These are phyloP conservation scores for Selenia dentaria DNA, from an alignment of 2,888 invertebrate species.

Conservation along the genomic window DNA sequence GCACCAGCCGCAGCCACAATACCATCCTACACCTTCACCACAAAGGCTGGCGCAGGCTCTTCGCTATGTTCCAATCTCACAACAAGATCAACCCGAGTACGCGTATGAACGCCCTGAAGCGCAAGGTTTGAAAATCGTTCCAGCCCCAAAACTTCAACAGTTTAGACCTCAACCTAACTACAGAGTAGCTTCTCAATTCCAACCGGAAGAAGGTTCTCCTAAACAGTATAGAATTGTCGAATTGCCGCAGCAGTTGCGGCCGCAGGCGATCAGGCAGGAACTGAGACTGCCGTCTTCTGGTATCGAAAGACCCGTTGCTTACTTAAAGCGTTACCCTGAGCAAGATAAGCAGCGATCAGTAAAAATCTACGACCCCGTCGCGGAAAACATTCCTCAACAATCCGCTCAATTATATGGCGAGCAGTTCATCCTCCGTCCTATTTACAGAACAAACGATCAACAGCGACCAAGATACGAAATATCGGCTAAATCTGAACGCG, in stretches of 20 bases:
- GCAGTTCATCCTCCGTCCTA: conserved; percentile 68
- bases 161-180: conserved; percentile 52
- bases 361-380: conserved; percentile 63
- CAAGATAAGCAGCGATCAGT: conserved; percentile 66
- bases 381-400: conserved; percentile 52
- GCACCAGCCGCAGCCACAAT: conserved; percentile 46
- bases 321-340: conserved; percentile 70
- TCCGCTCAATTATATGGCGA: conserved; percentile 58
- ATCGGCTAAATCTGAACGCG: conserved; percentile 52
- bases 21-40: conserved; percentile 52
- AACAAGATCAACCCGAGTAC: conserved; percentile 51
- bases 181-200: conserved; percentile 63
- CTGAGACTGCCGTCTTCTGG: conserved; percentile 57
- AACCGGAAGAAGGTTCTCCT: conserved; percentile 65
- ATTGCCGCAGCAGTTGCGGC: conserved; percentile 46
- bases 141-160: conserved; percentile 71
- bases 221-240: conserved; percentile 73
- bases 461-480: conserved; percentile 64
- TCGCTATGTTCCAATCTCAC: conserved; percentile 59
- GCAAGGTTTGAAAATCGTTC: conserved; percentile 74
- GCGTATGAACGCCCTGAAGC: conserved; percentile 68
- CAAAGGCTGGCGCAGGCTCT: conserved; percentile 61
- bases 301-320: conserved; percentile 69
- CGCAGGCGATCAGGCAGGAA: conserved; percentile 62
- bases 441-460: conserved; percentile 62